Evolutionary conservation across 2,888 invertebrate species (phyloP).

Genomic region (Morinoia aosen): DNA sequence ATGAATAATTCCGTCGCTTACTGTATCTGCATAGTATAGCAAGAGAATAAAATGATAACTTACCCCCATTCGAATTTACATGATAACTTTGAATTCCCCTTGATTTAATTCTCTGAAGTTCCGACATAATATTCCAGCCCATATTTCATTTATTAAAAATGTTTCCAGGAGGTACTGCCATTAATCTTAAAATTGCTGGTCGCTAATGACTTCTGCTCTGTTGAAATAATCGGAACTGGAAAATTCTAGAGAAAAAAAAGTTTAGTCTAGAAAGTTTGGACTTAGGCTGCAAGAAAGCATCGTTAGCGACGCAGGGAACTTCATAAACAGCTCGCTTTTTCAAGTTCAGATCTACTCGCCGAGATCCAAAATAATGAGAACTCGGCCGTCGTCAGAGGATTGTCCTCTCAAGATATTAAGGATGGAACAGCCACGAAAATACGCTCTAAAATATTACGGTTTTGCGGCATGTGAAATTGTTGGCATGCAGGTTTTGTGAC

Average conservation of each 20-base stretch:
- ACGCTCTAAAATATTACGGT: neutral
- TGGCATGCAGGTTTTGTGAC: neutral
- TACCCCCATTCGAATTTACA: no score
- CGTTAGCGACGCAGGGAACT: neutral
- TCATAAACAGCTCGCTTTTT: neutral
- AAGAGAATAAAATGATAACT: no score
- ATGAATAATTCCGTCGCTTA: no score
- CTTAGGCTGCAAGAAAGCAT: neutral
- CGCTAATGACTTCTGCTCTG: neutral
- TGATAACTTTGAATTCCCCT: no score
- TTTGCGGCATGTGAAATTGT: neutral
- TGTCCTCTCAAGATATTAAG: neutral
- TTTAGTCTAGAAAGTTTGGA: neutral
- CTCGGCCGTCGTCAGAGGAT: neutral
- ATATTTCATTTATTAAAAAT: neutral
- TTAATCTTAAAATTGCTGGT: neutral
- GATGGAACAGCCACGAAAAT: neutral
- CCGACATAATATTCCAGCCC: neutral
- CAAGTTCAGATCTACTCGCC: neutral
- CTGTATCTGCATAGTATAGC: no score
- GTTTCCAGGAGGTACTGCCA: neutral
- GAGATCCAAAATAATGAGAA: neutral
- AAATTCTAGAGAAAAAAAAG: neutral
- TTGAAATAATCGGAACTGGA: neutral
- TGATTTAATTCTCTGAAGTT: neutral